Base-by-base conservation (phyloP, 2,888 invertebrate genomes). In the Euzetes globulus region DNA sequence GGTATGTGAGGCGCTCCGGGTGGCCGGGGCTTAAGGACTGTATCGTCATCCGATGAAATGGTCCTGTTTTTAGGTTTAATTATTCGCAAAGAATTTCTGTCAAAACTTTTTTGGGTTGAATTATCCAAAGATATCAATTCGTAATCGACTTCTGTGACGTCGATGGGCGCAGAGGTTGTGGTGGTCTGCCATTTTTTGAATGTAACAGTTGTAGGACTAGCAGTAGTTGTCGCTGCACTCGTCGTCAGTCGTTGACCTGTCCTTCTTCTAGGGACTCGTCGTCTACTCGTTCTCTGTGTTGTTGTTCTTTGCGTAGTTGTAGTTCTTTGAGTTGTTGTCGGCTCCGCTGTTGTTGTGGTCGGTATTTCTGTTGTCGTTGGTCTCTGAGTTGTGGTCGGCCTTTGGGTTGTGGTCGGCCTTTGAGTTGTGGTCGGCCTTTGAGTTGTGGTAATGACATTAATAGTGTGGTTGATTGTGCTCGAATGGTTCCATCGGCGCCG, bases 1-100 rank as follows among this genome's bases (percentile, higher is more conserved):
- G 74, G 74, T 33, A 74, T 74, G 3, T 74, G 47, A 37, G 74
- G 74, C 11, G 22, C 17, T 22, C 74, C 70, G 6, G 74, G 74
- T 52, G 74, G 71, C 19, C 74, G 29, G 11, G 71, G 71, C 27
- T 33, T 52, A 22, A 52, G 25, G 6, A 55, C 27, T 1, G 50
- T 55, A 25, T 52, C 37, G 1, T 25, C n/a, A 19, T 15, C 50
- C 11, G 27, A 7, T 11, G 55, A 37, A 45, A 33, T n/a, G 19
- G 55, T 72, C 27, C 22, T 71, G n/a, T 71, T 71, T 7, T 29
- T 71, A 3, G 33, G 19, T 50, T 29, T 71, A 27, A 27, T 27
- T 9, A 71, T 15, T 33, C n/a, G 17, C 9, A 71, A 29, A 15
- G 29, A 52, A 52, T 55, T 72, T 13, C 15, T 29, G 17, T 72